Percentiles rank a stretch among this genome's conserved stretches.
Evolutionary conservation across 1,140 invertebrate species (phyloP).

Genomic region (Leptinotarsa texana): DNA sequence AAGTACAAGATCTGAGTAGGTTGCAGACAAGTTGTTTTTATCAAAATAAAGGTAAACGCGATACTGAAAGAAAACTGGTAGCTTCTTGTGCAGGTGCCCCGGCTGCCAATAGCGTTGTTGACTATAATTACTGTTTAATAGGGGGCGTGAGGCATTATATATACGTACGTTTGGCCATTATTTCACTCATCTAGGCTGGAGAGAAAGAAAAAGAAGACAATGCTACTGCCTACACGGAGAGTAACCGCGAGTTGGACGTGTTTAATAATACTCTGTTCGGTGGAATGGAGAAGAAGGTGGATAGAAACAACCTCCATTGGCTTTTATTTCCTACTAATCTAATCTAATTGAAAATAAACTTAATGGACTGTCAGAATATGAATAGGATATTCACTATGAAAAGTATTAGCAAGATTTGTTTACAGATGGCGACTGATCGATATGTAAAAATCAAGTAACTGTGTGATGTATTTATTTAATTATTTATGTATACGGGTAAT

Average conservation of each 20-base stretch:
- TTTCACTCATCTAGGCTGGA: constrained; percentile 17
- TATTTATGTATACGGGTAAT: too few relatives aligned
- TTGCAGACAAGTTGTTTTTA: constrained; percentile 21
- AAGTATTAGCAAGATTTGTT: too few relatives aligned
- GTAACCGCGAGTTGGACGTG: neutral
- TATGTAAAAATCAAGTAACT: too few relatives aligned
- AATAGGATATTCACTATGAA: too few relatives aligned
- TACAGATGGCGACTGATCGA: too few relatives aligned
- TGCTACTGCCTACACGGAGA: constrained; percentile 12
- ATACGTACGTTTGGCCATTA: constrained; percentile 18
- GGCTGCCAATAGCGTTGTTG: constrained; percentile 24
- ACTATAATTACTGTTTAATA: constrained; percentile 26
- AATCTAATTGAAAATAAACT: too few relatives aligned
- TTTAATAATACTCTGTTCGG: too few relatives aligned
- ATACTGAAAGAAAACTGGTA: constrained; percentile 24
- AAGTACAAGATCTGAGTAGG: constrained; percentile 7
- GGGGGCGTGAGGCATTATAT: constrained; percentile 20
- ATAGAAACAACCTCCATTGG: too few relatives aligned
- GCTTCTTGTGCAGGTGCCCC: constrained; percentile 22
- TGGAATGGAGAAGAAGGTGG: too few relatives aligned
- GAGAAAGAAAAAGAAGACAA: constrained; percentile 14
- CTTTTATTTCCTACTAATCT: too few relatives aligned
- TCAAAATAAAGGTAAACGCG: constrained; percentile 22
- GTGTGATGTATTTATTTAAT: too few relatives aligned
- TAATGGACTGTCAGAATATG: too few relatives aligned